A percentile compares a stretch with the other conserved stretches of the same genome.
These are phyloP conservation scores for Pseudomyrmex pallidus DNA, from an alignment of 1,140 invertebrate genomes.

Conservation along the genomic window DNA sequence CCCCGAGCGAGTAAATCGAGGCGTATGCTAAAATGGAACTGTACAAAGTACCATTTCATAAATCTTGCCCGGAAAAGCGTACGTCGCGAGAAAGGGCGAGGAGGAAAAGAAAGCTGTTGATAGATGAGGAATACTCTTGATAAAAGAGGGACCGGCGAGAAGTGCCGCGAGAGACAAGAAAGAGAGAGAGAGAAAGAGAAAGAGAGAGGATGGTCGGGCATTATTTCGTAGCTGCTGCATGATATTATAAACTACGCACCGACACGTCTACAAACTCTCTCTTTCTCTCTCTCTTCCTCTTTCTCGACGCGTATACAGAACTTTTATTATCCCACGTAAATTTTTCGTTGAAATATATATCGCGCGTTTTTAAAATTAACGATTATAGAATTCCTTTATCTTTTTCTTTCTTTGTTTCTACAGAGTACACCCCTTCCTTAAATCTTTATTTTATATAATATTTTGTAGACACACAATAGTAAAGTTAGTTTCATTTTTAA, in stretches of 20 bases:
- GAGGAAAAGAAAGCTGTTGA: constrained; percentile 81
- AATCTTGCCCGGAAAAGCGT: constrained; percentile 79
- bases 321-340: constrained; percentile 16
- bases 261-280: constrained; percentile 39
- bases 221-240: constrained; percentile 73
- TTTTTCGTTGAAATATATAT: constrained; percentile 18
- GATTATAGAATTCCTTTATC: background rate
- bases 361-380: background rate
- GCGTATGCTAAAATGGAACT: constrained; percentile 80
- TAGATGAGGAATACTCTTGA: constrained; percentile 77
- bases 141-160: constrained; percentile 50
- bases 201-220: constrained; percentile 53
- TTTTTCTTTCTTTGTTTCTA: background rate
- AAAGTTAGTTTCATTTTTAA: too few relatives aligned
- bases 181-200: too few relatives aligned
- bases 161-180: constrained; percentile 10
- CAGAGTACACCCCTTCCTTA: too few relatives aligned
- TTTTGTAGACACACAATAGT: background rate
- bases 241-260: constrained; percentile 72
- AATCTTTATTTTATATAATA: background rate
- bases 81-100: constrained; percentile 63
- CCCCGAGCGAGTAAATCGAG: constrained; percentile 72
- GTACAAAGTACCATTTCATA: constrained; percentile 82
- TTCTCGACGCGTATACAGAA: constrained; percentile 25
- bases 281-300: background rate